Base-by-base conservation (phyloP, 2,113 vertebrate genomes). In the Python bivittatus region DNA sequence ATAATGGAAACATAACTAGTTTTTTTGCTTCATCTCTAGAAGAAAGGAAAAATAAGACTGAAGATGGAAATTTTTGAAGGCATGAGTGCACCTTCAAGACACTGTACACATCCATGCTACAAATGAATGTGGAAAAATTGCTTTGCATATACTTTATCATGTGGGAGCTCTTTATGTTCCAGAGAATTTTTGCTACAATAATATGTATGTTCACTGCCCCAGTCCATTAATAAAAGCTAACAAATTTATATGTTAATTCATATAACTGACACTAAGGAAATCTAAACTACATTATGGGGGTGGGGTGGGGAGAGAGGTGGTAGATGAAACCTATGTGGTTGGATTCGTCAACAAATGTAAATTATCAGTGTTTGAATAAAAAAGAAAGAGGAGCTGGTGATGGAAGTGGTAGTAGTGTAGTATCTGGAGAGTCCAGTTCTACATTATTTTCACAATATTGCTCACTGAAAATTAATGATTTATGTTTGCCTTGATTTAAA, bases 181-280 rank as follows among this genome's bases (percentile, higher is more conserved):
- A 52, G 61, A 93, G 79, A 29, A 58, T 94, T 25, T 7, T 90
- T 25, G 48, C 68, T 93, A 42, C 84, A 96, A 88, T 86, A 94
- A 92, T 87, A 38, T 84, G 72, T 64, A 88, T 93, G 93, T 94
- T 93, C 85, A 91, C 48, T 90, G 60, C 93, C 88, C 86, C 29
- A 86, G 61, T 48, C 87, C 92, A 93, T 72, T 83, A 94, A 91
- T 79, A 90, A 95, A 95, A 92, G 53, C 92, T 56, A 93, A 86
- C 54, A 96, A 93, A 95, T 96, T 95, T 88, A 93, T 92, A 95
- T 95, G 91, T 88, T 96, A 97, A 97, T 96, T 56, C 90, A 91
- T 95, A 91, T 93, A 93, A 94, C 93, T 72, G 96, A 93, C 92
- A 97, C 91, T 88, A 93, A 95, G 68, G 91, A 86, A 97, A 96